These are phyloP conservation scores for Tetramorium alpestre DNA, from an alignment of 1,140 invertebrate species.

Conservation along the genomic window DNA sequence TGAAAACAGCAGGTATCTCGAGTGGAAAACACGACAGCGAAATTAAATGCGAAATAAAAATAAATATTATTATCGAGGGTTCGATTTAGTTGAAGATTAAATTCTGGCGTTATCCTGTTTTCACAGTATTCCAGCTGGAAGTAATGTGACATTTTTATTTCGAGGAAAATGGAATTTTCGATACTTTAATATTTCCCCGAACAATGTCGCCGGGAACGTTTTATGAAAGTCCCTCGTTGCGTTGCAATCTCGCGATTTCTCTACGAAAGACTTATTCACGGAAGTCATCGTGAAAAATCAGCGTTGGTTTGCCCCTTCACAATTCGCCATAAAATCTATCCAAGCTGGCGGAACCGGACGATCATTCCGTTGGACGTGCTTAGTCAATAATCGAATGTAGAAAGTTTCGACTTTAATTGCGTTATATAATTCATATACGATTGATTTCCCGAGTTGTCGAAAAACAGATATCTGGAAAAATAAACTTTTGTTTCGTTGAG, in stretches of 20 bases:
- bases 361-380: conserved; percentile 2
- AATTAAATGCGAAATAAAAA: conserved; percentile 1
- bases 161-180: conserved; percentile 6
- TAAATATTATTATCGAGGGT: neutral
- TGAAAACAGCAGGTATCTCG: neutral
- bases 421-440: conserved; percentile 23
- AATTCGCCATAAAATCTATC: neutral
- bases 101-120: conserved; percentile 25
- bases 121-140: neutral
- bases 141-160: conserved; percentile 43
- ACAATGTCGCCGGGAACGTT: conserved; percentile 29
- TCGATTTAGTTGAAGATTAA: conserved; percentile 37
- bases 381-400: conserved; percentile 45
- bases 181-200: conserved; percentile 15
- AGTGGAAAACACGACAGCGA: neutral
- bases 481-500: neutral
- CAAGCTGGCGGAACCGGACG: conserved; percentile 28
- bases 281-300: conserved; percentile 53
- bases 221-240: conserved; percentile 10
- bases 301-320: conserved; percentile 35
- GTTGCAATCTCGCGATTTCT: conserved; percentile 58
- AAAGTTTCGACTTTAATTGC: conserved; percentile 51
- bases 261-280: conserved; percentile 33
- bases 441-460: conserved; percentile 18
- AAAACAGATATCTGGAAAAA: neutral